Conservation (phyloP, 2,888 invertebrate genomes). For the Parasteatoda lunata region DNA sequence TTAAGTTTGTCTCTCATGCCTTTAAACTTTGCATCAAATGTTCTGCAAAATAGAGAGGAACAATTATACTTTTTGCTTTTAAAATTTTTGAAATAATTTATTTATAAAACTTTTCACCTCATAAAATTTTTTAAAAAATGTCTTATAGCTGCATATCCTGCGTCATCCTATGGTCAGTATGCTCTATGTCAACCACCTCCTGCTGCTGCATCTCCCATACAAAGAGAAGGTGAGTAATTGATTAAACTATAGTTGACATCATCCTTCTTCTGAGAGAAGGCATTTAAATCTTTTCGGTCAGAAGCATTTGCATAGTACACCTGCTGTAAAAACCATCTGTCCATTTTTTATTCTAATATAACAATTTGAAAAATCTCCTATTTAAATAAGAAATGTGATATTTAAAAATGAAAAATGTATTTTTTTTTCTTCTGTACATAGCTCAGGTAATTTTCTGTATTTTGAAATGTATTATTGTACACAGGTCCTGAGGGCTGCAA, state of each 20-base stretch:
- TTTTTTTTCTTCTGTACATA: no score
- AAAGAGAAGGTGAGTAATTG: conserved; percentile 87
- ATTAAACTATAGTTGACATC: no score
- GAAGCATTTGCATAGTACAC: background rate
- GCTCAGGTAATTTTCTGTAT: no score
- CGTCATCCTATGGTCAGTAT: conserved; percentile 96
- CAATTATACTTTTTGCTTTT: background rate
- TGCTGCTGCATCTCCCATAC: conserved; percentile 77
- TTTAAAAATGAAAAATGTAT: no score
- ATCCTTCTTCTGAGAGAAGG: background rate
- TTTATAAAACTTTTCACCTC: background rate
- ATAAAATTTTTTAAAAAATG: background rate
- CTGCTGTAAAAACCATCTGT: background rate
- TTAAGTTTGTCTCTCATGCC: no score
- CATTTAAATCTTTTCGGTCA: background rate
- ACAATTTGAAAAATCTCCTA: no score
- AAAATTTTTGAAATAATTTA: background rate
- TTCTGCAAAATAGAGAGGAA: no score
- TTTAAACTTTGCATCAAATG: no score
- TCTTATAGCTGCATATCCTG: conserved; percentile 82
- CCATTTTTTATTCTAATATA: background rate
- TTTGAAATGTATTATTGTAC: conserved; percentile 5
- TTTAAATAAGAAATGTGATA: no score
- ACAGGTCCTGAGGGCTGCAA: conserved; percentile 95
- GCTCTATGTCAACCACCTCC: conserved; percentile 77